Evolutionary conservation across 1,140 invertebrate species (phyloP).

Genomic region (Babylonia areolata): DNA sequence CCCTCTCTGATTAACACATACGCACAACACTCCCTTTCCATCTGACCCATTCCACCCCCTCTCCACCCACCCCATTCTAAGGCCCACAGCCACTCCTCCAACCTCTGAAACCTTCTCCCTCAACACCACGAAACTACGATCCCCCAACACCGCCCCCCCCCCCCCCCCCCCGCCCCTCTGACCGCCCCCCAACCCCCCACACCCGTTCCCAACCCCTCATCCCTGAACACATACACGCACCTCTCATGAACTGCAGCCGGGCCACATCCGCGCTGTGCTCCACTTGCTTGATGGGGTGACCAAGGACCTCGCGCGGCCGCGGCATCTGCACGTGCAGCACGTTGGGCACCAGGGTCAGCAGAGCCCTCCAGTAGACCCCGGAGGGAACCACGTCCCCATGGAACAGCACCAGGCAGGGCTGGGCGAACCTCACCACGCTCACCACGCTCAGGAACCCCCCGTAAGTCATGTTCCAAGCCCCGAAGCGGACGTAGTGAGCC

Average conservation of each 20-base stretch:
- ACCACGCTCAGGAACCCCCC: conserved; percentile 33
- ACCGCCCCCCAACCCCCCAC: too few relatives aligned
- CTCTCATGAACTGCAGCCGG: conserved; percentile 47
- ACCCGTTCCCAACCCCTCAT: too few relatives aligned
- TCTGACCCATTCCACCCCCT: too few relatives aligned
- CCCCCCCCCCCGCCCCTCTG: too few relatives aligned
- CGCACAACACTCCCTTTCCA: too few relatives aligned
- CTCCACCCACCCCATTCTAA: too few relatives aligned
- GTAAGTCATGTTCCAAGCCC: neutral
- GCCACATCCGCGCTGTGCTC: conserved; percentile 56
- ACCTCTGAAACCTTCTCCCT: too few relatives aligned
- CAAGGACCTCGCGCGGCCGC: conserved; percentile 47
- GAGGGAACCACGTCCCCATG: conserved; percentile 43
- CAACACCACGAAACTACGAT: too few relatives aligned
- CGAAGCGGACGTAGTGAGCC: conserved; percentile 40
- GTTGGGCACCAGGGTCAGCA: conserved; percentile 44
- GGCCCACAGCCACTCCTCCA: too few relatives aligned
- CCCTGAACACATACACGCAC: conserved; percentile 31
- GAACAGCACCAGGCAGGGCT: conserved; percentile 52
- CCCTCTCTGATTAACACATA: too few relatives aligned
- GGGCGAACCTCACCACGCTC: conserved; percentile 32
- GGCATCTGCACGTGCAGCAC: conserved; percentile 42
- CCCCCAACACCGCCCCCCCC: too few relatives aligned
- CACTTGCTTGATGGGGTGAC: conserved; percentile 43
- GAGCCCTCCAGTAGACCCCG: conserved; percentile 47